These are phyloP conservation scores for Ectobius pallidus DNA, from an alignment of 2,888 invertebrate genomes.

Conservation along the genomic window DNA sequence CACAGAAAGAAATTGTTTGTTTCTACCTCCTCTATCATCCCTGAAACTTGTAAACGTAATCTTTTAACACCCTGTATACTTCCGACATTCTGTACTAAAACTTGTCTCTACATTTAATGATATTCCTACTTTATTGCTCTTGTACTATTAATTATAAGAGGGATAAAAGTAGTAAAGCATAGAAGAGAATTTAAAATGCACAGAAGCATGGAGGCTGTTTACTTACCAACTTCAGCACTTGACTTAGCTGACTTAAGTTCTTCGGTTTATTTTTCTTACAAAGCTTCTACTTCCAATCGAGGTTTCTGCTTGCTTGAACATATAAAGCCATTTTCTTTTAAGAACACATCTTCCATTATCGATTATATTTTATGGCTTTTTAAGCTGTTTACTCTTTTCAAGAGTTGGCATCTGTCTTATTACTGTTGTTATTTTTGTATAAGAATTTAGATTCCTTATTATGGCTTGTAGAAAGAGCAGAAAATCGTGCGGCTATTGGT, in stretches of 20 bases:
- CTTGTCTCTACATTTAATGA: too few species aligned
- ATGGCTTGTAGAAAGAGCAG: too few species aligned
- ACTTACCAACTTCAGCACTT: background rate
- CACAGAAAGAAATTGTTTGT: too few species aligned
- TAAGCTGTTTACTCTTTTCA: background rate
- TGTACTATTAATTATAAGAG: too few species aligned
- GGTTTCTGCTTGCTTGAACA: background rate
- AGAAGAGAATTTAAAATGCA: background rate
- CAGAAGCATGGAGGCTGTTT: background rate
- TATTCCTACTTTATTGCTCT: too few species aligned
- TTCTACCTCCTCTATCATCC: too few species aligned
- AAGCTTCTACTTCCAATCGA: background rate
- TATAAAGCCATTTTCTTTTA: background rate
- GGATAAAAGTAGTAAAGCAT: too few species aligned
- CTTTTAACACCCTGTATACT: too few species aligned
- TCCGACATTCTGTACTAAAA: too few species aligned
- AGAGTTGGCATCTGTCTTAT: background rate
- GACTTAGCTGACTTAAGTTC: background rate
- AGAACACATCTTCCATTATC: background rate
- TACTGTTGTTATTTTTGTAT: slow-evolving; percentile 18
- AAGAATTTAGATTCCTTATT: slow-evolving; percentile 1
- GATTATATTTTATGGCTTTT: background rate
- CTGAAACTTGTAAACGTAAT: too few species aligned
- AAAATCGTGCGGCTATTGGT: too few species aligned
- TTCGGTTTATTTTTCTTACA: slow-evolving; percentile 15